Evolutionary conservation across 1,140 invertebrate genomes (phyloP), one percentile per base, ranked within the genome.

Genomic region (Euura lappo): DNA sequence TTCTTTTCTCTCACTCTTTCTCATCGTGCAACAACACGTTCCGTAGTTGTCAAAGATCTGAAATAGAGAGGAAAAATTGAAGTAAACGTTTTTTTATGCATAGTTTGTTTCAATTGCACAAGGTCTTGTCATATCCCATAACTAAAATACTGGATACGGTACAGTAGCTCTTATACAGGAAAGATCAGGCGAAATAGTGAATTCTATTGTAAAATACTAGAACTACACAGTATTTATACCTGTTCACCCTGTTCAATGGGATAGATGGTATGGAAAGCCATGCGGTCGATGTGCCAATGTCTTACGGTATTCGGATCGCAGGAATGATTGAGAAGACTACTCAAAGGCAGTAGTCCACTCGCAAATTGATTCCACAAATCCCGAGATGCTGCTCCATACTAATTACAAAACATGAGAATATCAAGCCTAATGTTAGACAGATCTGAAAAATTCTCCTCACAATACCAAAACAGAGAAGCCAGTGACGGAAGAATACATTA

Each of bases 311-410:
- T 96, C 6, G 96, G 95, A 79, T 93, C 90, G 89, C 97, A 98
- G 11, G 95, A 96, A 85, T 98, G 97, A 88, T 98, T 98, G 11
- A 98, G 82, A 11, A 98, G 84, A 85, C 95, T 96, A 60, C 3
- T 92, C 87, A 94, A 93, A 5, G 93, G 91, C 85, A 93, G 94
- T 7, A 94, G 91, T 45, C 90, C 92, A 43, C 90, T 90, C 68
- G 94, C 93, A 72, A 28, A 28, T 28, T 28, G 28, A 28, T 28
- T 1, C 28, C 28, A 28, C 28, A 28, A 28, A 28, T 28, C 28
- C 28, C 28, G 28, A 28, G 28, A 28, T 28, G 28, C 28, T 28
- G 28, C 28, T 28, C 28, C 28, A 28, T 28, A 28, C 28, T 91
- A 45, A 28, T 78, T 79, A 77, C 10, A 11, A 87, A 71, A 89